phyloP scores from a whole-genome alignment of 2,113 vertebrate species.

The Amphiprion percula region DNA sequence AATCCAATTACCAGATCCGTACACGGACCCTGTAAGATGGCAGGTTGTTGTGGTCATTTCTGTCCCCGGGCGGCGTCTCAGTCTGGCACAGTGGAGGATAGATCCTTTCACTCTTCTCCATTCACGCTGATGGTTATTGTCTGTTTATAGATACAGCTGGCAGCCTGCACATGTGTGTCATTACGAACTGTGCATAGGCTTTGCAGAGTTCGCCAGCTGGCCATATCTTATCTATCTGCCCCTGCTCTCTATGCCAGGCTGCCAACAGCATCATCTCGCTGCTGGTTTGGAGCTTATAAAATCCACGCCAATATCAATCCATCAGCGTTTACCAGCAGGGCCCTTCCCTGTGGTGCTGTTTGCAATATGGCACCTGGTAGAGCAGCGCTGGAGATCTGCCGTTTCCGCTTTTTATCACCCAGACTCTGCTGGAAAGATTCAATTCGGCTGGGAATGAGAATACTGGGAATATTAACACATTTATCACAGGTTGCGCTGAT shows the following conservation, averaged over 20 bases:
- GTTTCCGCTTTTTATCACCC: conserved; percentile 63
- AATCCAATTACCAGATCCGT: no score
- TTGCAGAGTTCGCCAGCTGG: conserved; percentile 45
- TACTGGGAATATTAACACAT: conserved; percentile 59
- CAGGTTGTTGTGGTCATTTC: conserved; percentile 25
- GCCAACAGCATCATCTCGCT: conserved; percentile 2
- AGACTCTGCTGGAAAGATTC: conserved; percentile 35
- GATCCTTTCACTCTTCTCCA: conserved; percentile 4
- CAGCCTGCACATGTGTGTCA: conserved; percentile 33
- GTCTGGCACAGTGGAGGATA: conserved; percentile 23
- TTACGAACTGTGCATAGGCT: conserved; percentile 44
- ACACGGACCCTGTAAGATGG: neutral
- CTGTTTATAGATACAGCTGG: conserved; percentile 54
- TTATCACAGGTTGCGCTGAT: conserved; percentile 37
- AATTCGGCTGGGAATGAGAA: conserved; percentile 21
- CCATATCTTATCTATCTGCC: conserved; percentile 22
- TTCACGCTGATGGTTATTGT: conserved; percentile 47
- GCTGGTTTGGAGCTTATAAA: conserved; percentile 48
- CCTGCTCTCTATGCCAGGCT: neutral
- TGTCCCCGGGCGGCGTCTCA: conserved; percentile 26
- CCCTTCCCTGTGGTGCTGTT: conserved; percentile 45
- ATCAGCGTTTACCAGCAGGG: conserved; percentile 46
- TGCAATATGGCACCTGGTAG: conserved; percentile 32
- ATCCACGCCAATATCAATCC: conserved; percentile 49
- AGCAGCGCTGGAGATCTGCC: conserved; percentile 14